Percentiles rank a stretch among this genome's conserved stretches.
Conservation (phyloP, 2,888 invertebrate genomes). For the Polyploca ridens region DNA sequence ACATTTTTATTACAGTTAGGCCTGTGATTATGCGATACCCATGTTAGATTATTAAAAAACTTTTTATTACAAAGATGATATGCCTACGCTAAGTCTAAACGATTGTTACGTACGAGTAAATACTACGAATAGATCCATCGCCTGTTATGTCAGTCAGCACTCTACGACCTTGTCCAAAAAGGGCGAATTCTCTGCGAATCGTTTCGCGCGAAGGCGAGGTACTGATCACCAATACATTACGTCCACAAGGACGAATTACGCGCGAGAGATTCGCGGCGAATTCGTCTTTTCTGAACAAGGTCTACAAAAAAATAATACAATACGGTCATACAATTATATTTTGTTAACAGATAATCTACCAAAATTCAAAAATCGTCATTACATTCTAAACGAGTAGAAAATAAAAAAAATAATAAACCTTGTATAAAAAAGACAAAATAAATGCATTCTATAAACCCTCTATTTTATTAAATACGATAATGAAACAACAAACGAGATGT, state of each 20-base stretch:
- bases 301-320: constrained; percentile 32
- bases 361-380: constrained; percentile 72
- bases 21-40: constrained; percentile 70
- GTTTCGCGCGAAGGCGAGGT: too few relatives aligned
- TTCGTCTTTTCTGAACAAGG: too few relatives aligned
- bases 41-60: constrained; percentile 69
- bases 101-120: constrained; percentile 31
- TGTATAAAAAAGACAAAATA: constrained; percentile 81
- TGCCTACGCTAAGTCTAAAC: constrained; percentile 69
- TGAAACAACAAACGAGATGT: constrained; percentile 78
- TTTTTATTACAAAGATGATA: constrained; percentile 78
- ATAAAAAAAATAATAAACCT: constrained; percentile 65
- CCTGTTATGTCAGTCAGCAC: constrained; percentile 32
- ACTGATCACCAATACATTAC: too few relatives aligned
- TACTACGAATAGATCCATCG: constrained; percentile 29
- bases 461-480: constrained; percentile 74
- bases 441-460: constrained; percentile 81
- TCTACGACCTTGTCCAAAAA: too few relatives aligned
- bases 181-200: too few relatives aligned
- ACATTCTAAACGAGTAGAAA: constrained; percentile 74
- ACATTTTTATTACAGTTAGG: constrained; percentile 80
- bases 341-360: constrained; percentile 83
- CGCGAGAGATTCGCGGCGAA: too few relatives aligned
- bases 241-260: too few relatives aligned
- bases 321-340: constrained; percentile 38